Base-by-base conservation (phyloP, 2,888 invertebrate genomes). In the Tiphia femorata region DNA sequence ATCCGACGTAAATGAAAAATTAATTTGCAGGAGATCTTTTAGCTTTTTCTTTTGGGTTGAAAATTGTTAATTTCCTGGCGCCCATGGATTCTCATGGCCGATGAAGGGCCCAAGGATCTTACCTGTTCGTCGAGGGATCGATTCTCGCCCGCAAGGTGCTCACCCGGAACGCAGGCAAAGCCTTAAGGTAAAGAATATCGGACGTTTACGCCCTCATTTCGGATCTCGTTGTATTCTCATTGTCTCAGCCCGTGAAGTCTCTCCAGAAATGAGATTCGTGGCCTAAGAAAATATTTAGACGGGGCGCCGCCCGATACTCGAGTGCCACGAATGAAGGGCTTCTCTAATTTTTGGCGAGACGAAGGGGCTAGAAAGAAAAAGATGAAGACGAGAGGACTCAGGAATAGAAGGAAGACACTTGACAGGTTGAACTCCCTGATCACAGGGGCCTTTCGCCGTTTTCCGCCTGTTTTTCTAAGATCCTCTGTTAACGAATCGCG, bases 241-340 rank as follows among this genome's bases (percentile, higher is more conserved):
- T 72, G 68, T 63, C 65, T 73, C 65, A 38, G 41, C 63, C n/a
- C n/a, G n/a, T 62, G 63, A 41, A 2, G 16, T 6, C 49, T 48
- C 12, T n/a, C 29, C 25, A 33, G 40, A 33, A 38, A 17, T 23
- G 2, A 17, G 33, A 44, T 12, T 27, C 55, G 37, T 16, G 46
- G 48, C 73, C 75, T 75, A 75, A 75, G 59, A 71, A 70, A 76
- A 75, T 73, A 75, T 76, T 76, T 70, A 64, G 59, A 59, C 65
- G 66, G 55, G 54, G 63, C 54, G 33, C 14, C 23, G 46, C 29
- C 47, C 30, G 41, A 42, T 27, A 16, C 21, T 2, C 35, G n/a
- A 16, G 17, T 12, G 21, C 6, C 20, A 21, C 7, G 14, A 40
- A 21, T n/a, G 3, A 19, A 37, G 17, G 7, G 14, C 8, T 33